phyloP scores from a whole-genome alignment of 2,888 invertebrate genomes.

The Creontiades dilutus region DNA sequence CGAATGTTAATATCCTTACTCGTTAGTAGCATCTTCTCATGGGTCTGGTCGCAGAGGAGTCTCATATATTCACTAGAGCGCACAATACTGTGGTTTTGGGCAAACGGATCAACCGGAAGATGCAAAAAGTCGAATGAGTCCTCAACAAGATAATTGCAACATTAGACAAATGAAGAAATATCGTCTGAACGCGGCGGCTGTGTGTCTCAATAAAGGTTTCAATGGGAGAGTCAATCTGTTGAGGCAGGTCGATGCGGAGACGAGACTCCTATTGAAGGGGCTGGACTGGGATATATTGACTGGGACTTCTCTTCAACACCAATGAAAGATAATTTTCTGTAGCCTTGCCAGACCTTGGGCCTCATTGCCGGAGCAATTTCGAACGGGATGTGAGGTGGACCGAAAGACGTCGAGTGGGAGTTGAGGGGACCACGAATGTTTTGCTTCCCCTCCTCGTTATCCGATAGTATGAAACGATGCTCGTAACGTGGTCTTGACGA shows the following conservation, averaged over 20 bases:
- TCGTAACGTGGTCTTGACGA: too few species aligned
- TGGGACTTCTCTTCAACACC: conserved; percentile 2
- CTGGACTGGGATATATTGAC: not conserved
- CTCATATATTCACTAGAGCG: too few species aligned
- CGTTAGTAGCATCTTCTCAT: not conserved
- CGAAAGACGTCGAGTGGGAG: not conserved
- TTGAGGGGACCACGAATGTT: not conserved
- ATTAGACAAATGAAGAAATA: not conserved
- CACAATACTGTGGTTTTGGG: too few species aligned
- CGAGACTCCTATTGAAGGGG: not conserved
- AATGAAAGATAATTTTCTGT: conserved; percentile 42
- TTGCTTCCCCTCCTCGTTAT: not conserved
- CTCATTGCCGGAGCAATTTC: conserved; percentile 37
- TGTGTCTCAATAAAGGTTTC: not conserved
- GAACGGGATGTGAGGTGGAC: conserved; percentile 20
- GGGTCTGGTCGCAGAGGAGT: too few species aligned
- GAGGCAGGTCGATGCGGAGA: not conserved
- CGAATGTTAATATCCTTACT: not conserved
- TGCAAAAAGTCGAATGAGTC: not conserved
- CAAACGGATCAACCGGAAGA: too few species aligned
- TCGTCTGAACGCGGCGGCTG: not conserved
- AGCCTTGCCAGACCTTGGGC: conserved; percentile 37
- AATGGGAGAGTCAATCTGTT: not conserved
- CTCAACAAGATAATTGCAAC: not conserved
- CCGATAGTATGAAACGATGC: not conserved